Percentiles rank a stretch among this genome's conserved stretches.
Evolutionary conservation across 2,797 vertebrate species (phyloP).

Genomic region (Cyclopterus lumpus): DNA sequence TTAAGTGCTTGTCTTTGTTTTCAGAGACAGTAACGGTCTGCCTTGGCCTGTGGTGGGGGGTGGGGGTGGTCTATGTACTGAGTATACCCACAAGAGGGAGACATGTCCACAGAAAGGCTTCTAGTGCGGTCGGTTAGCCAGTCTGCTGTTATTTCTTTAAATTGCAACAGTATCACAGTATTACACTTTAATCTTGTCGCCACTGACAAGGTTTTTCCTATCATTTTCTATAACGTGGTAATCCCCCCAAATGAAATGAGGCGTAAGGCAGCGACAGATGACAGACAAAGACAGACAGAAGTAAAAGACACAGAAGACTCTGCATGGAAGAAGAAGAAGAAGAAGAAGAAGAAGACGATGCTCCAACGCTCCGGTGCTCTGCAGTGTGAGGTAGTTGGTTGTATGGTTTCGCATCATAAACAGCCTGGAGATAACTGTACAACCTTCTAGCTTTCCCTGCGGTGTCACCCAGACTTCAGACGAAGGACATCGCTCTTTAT

Average conservation of each 20-base stretch:
- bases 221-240: not conserved
- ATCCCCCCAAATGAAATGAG: slow-evolving; percentile 3
- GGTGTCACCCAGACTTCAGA: slow-evolving; percentile 81
- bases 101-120: slow-evolving; percentile 69
- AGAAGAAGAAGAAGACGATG: slow-evolving; percentile 24
- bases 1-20: slow-evolving; percentile 81
- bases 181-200: slow-evolving; percentile 3
- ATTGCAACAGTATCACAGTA: slow-evolving; percentile 1
- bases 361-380: slow-evolving; percentile 75
- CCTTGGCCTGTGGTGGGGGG: slow-evolving; percentile 53
- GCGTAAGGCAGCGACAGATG: not conserved
- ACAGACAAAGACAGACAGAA: slow-evolving; percentile 20
- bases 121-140: slow-evolving; percentile 19
- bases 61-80: slow-evolving; percentile 46
- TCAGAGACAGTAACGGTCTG: slow-evolving; percentile 71
- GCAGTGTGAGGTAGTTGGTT: slow-evolving; percentile 95
- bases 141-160: slow-evolving; percentile 17
- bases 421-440: slow-evolving; percentile 87
- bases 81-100: slow-evolving; percentile 81
- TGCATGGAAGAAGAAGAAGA: slow-evolving; percentile 14
- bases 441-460: slow-evolving; percentile 91
- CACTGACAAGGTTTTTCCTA: not conserved
- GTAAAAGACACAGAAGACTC: slow-evolving; percentile 25
- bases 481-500: not conserved
- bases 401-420: slow-evolving; percentile 87